Percentiles rank a stretch among this genome's conserved stretches.
phyloP scores from a whole-genome alignment of 2,888 invertebrate genomes.

The Acanthosepion esculentum region DNA sequence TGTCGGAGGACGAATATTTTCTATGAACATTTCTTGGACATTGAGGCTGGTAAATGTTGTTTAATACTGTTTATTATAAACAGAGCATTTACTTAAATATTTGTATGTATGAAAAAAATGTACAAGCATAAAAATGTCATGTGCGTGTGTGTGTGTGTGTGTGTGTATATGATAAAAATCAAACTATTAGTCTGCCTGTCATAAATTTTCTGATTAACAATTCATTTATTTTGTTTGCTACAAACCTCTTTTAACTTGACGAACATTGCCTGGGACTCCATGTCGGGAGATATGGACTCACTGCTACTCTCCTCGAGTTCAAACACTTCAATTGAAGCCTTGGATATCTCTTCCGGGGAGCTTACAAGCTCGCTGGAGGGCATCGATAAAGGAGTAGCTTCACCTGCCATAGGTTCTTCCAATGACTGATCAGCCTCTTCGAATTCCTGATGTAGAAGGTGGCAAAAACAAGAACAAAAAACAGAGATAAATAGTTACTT shows the following conservation, averaged over 20 bases:
- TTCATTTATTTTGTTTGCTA: background rate
- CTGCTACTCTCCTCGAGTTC: slow-evolving; percentile 71
- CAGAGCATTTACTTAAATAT: too few relatives aligned
- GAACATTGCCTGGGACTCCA: slow-evolving; percentile 74
- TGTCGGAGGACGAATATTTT: too few relatives aligned
- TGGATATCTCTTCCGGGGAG: slow-evolving; percentile 55
- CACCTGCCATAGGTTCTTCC: slow-evolving; percentile 65
- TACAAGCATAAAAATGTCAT: too few relatives aligned
- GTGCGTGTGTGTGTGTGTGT: too few relatives aligned
- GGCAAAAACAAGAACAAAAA: background rate
- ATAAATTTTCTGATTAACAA: too few relatives aligned
- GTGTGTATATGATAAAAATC: too few relatives aligned
- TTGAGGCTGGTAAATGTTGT: too few relatives aligned
- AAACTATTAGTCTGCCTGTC: too few relatives aligned
- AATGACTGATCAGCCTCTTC: slow-evolving; percentile 50
- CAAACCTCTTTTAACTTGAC: slow-evolving; percentile 75
- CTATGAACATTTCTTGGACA: too few relatives aligned
- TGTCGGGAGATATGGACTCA: slow-evolving; percentile 74
- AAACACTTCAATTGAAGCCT: slow-evolving; percentile 64
- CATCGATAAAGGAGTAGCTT: slow-evolving; percentile 68
- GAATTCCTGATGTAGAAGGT: slow-evolving; percentile 48
- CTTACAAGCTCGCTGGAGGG: slow-evolving; percentile 63
- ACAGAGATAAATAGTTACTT: background rate
- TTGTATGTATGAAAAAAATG: too few relatives aligned
- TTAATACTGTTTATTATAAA: too few relatives aligned